Evolutionary conservation across 2,888 invertebrate genomes (phyloP), one percentile per base, ranked within the genome.

Genomic region (Orchestes rusci): DNA sequence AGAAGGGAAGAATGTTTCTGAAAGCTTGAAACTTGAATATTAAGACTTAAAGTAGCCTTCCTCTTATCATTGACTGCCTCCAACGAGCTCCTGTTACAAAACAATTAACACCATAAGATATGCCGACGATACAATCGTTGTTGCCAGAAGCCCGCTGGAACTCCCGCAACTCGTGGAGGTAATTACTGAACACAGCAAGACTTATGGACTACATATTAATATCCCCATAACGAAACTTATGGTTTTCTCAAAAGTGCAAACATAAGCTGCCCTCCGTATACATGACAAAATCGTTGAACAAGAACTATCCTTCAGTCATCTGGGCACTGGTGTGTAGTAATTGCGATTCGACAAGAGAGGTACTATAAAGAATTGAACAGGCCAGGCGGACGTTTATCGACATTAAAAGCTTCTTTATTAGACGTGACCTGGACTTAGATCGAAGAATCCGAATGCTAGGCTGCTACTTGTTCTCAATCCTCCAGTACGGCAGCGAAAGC

Each of bases 91-190:
- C n/a, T n/a, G n/a, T n/a, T n/a, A 10, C 23, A 23, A 23, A 23
- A 38, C 16, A 23, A 38, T 38, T 30, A 38, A 16, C 28, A 28
- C n/a, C 16, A 31, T 38, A 15, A 38, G 38, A 12, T 28, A 28
- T 28, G 29, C 15, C 4, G 38, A 38, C 31, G 31, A 31, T 31
- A 12, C 31, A 31, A 12, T 31, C 12, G 8, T 31, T 31, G 12
- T 12, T 31, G 31, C 31, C 31, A 31, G 31, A 7, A 31, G 12
- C 31, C 31, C 12, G 12, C 10, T 12, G 8, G 12, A 31, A 23
- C 27, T 7, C 27, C 31, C 8, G 8, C 31, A 31, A 12, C 31
- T 10, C 5, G 31, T 12, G 13, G 12, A 31, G 5, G 8, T 31
- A 8, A 23, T 23, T 7, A 10, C 10, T 23, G 27, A 23, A 10